Evolutionary conservation across 2,113 vertebrate genomes (phyloP), one percentile per base, ranked within the genome.

Genomic region (Hylia prasina): DNA sequence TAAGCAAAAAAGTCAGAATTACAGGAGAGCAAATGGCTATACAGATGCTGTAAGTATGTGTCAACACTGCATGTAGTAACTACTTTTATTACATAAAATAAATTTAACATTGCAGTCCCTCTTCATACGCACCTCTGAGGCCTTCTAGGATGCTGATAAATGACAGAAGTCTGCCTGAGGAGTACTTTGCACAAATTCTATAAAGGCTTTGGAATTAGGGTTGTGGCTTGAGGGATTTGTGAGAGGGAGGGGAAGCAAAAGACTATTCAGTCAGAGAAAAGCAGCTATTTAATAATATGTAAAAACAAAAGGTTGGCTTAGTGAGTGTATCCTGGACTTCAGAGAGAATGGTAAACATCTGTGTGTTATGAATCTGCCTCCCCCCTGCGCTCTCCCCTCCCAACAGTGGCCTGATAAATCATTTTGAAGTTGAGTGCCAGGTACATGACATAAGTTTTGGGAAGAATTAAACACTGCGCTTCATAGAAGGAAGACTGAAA

Each of bases 301-400:
- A 27, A 80, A 83, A 80, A 37, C 33, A 39, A 66, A 91, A 73
- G 57, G 57, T 51, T 93, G 79, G 56, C 68, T 94, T 82, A 51
- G 63, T 30, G 65, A 64, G 24, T 42, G 24, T 66, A 30, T 57
- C 3, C 4, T 35, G 24, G 60, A 56, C 35, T 76, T 92, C 2
- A 18, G 53, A 88, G 77, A 45, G 82, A 92, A 96, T 69, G 66
- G 78, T 68, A 96, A 88, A 88, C 82, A 90, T 68, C 66, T 85
- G 90, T 73, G 78, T 44, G 30, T 3, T 3, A 18, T 30, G 56
- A 40, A 76, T 68, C 35, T 92, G 51, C 33, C 60, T 23, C 14
- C 25, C 40, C 50, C 6, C 22, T 31, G 16, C 9, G 17, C 13
- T 37, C 31, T 14, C 25, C 25, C 57, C 42, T 76, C 44, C n/a